Conservation (phyloP, 37 sponge, comb jelly and placozoan genomes). For the Mnemiopsis leidyi region DNA sequence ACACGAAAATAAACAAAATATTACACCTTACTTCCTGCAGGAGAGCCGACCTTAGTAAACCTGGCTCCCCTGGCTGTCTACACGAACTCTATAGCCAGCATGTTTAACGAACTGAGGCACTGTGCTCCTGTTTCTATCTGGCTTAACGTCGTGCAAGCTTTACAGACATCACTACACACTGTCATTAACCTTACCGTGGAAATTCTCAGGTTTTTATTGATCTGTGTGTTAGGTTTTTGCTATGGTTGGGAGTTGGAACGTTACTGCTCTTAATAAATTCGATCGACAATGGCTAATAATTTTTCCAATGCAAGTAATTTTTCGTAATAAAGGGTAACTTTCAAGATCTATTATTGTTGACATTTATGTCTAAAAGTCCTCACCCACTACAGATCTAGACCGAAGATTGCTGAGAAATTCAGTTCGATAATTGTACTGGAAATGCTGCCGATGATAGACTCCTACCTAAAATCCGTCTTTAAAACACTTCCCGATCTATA, state of each 20-base stretch:
- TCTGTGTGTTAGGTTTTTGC: no score
- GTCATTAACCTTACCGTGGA: not conserved
- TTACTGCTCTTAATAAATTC: no score
- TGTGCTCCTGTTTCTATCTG: slow-evolving; percentile 47
- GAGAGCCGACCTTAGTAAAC: slow-evolving; percentile 1
- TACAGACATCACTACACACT: not conserved
- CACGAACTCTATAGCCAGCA: slow-evolving; percentile 8
- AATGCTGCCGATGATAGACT: slow-evolving; percentile 12
- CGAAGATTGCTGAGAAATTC: not conserved
- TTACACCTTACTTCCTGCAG: not conserved
- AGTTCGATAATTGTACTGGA: slow-evolving; percentile 40
- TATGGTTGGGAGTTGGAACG: no score
- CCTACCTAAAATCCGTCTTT: not conserved
- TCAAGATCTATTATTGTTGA: no score
- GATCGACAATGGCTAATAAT: no score
- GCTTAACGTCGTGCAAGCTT: not conserved
- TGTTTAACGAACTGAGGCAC: slow-evolving; percentile 59
- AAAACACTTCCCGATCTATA: not conserved
- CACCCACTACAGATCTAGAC: not conserved
- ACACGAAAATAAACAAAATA: not conserved
- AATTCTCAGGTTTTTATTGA: not conserved
- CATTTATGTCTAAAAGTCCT: no score
- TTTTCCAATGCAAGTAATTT: no score
- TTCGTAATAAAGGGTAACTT: no score
- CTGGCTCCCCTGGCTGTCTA: slow-evolving; percentile 33